Evolutionary conservation across 2,113 vertebrate species (phyloP).

Genomic region (Heterochromis multidens): DNA sequence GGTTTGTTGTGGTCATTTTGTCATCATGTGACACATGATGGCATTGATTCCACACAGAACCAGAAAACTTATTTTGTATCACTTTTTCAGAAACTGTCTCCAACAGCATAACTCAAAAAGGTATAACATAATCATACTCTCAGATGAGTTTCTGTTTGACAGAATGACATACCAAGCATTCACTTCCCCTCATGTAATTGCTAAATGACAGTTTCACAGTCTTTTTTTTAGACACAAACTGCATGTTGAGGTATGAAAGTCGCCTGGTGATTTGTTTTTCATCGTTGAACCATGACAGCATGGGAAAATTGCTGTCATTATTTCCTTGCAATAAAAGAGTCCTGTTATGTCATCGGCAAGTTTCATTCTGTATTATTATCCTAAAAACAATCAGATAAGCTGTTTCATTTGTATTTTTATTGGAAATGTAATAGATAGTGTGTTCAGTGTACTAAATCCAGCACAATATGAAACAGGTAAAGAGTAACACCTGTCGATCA

Average conservation of each 20-base stretch:
- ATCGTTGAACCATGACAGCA: background rate
- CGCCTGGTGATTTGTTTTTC: background rate
- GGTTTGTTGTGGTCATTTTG: constrained; percentile 33
- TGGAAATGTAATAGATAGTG: background rate
- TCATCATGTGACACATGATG: background rate
- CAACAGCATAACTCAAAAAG: background rate
- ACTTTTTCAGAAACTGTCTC: background rate
- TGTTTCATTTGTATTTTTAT: background rate
- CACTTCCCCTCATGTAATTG: background rate
- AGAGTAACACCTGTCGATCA: constrained; percentile 24
- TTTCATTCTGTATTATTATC: background rate
- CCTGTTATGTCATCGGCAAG: constrained; percentile 19
- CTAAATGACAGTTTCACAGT: background rate
- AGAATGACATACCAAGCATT: constrained; percentile 21
- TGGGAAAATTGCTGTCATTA: constrained; percentile 11
- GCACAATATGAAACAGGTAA: background rate
- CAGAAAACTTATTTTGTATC: constrained; percentile 3
- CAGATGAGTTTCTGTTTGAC: background rate
- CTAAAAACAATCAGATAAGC: background rate
- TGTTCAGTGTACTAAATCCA: background rate
- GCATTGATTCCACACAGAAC: background rate
- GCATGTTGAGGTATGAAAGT: constrained; percentile 19
- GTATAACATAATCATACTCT: background rate
- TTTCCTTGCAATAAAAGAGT: background rate
- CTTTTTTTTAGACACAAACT: background rate